Evolutionary conservation across 2,888 invertebrate species (phyloP).

Genomic region (Drosophila putrida): DNA sequence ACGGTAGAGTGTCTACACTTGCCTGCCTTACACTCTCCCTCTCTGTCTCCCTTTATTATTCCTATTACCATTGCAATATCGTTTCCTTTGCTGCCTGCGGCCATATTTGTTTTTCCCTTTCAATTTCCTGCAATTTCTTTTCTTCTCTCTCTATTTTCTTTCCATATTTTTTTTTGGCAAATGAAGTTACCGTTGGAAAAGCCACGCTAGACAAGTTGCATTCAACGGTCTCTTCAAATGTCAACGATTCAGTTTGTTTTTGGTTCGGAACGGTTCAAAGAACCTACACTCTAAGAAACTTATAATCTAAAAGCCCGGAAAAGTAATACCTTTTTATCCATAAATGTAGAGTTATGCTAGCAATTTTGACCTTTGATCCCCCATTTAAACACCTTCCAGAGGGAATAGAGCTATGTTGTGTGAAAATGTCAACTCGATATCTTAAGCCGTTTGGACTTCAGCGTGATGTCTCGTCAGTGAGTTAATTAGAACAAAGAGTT

Average conservation of each 20-base stretch:
- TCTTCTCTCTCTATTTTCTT: background rate
- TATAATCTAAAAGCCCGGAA: too few relatives aligned
- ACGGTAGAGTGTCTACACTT: slow-evolving; percentile 25
- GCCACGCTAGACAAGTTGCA: slow-evolving; percentile 9
- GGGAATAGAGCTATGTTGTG: too few relatives aligned
- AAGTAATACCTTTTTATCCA: too few relatives aligned
- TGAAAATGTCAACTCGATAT: too few relatives aligned
- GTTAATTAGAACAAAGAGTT: too few relatives aligned
- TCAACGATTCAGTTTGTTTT: slow-evolving; percentile 11
- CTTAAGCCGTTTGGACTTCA: too few relatives aligned
- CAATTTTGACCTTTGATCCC: too few relatives aligned
- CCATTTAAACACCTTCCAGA: too few relatives aligned
- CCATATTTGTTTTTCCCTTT: slow-evolving; percentile 77
- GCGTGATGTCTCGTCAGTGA: too few relatives aligned
- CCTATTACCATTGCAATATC: slow-evolving; percentile 20
- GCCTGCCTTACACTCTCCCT: background rate
- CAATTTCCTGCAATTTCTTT: slow-evolving; percentile 70
- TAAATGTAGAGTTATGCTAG: too few relatives aligned
- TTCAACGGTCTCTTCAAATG: slow-evolving; percentile 22
- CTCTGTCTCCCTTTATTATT: background rate
- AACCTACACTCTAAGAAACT: slow-evolving; percentile 8
- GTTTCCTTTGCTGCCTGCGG: slow-evolving; percentile 47
- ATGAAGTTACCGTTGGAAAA: slow-evolving; percentile 28
- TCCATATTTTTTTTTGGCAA: slow-evolving; percentile 39
- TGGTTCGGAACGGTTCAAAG: slow-evolving; percentile 21